Conservation (phyloP, 2,113 vertebrate species). For the Poeciliopsis turrubarensis region DNA sequence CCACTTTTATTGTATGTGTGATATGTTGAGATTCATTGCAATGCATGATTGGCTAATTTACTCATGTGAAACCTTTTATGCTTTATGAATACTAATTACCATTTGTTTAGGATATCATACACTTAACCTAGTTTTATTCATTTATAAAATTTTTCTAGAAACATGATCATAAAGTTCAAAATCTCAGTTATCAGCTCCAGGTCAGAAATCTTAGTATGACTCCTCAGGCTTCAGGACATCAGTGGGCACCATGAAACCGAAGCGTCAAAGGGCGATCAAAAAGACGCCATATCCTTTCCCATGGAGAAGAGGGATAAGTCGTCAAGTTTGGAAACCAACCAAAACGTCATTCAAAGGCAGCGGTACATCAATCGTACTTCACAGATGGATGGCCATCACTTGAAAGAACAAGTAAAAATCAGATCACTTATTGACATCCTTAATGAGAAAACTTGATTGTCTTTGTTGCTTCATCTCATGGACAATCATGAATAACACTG, state of each 20-base stretch:
- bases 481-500: no score
- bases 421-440: not conserved
- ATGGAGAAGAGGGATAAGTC: conserved; percentile 37
- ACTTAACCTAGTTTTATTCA: not conserved
- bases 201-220: conserved; percentile 12
- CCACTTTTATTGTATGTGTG: conserved; percentile 2
- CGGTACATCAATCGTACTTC: not conserved
- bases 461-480: not conserved
- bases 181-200: conserved; percentile 15
- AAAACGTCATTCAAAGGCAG: conserved; percentile 24
- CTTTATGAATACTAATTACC: not conserved
- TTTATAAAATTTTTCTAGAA: not conserved
- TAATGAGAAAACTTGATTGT: not conserved
- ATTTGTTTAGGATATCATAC: not conserved
- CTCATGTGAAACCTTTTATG: not conserved
- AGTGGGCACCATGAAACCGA: conserved; percentile 26
- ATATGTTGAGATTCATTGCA: conserved; percentile 16
- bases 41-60: not conserved
- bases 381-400: not conserved
- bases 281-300: conserved; percentile 15
- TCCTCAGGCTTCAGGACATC: conserved; percentile 40
- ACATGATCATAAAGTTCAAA: not conserved
- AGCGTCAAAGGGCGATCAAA: conserved; percentile 48
- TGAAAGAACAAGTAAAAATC: not conserved
- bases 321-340: conserved; percentile 34